These are phyloP conservation scores for Lineus longissimus DNA, from an alignment of 1,140 invertebrate genomes.

Conservation along the genomic window DNA sequence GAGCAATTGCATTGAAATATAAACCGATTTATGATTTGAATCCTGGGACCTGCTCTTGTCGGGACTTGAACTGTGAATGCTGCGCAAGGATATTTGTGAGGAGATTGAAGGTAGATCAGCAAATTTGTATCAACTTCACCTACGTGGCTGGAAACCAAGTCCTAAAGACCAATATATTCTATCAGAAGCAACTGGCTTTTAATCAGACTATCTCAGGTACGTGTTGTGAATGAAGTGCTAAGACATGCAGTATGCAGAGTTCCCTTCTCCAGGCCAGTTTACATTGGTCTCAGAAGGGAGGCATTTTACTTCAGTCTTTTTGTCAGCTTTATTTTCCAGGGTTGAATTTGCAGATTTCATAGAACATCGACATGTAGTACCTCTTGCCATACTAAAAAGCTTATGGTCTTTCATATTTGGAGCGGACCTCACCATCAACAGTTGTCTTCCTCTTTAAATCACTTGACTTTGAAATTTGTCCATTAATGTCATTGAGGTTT, in stretches of 20 bases:
- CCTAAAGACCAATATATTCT: neutral
- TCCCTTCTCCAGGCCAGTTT: neutral
- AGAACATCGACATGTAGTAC: too few species aligned
- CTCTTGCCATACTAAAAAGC: too few species aligned
- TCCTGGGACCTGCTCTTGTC: neutral
- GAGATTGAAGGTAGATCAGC: neutral
- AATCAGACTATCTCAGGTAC: neutral
- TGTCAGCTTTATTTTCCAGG: neutral
- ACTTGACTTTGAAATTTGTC: neutral
- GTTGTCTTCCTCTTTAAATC: neutral
- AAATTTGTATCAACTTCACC: neutral
- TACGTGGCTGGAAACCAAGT: neutral
- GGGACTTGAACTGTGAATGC: conserved; percentile 5
- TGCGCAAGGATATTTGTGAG: neutral
- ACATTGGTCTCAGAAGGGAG: neutral
- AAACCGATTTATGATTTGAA: neutral
- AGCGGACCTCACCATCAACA: neutral
- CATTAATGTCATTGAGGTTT: too few species aligned
- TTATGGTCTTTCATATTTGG: neutral
- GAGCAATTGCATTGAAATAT: neutral
- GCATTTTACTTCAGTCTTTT: neutral
- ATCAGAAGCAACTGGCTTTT: neutral
- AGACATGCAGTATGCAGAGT: neutral
- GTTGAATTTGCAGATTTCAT: neutral
- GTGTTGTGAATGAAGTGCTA: neutral